Percentiles rank a stretch among this genome's conserved stretches.
phyloP scores from a whole-genome alignment of 2,113 vertebrate species.

The mouse (Mus musculus) region DNA sequence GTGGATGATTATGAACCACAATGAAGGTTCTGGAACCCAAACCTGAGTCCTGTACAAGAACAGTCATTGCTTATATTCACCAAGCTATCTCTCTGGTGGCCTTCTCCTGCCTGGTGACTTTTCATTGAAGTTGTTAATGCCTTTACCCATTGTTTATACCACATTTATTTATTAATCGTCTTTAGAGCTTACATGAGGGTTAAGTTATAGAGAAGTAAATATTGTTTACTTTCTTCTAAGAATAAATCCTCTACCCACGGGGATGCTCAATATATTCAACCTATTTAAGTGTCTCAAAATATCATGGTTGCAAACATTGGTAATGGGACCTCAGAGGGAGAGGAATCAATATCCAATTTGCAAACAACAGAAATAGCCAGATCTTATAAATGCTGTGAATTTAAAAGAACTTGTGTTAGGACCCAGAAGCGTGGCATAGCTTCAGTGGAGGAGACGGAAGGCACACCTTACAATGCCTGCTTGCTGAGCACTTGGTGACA shows the following conservation, averaged over 20 bases:
- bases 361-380: neutral
- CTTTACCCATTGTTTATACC: neutral
- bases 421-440: neutral
- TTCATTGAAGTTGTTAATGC: neutral
- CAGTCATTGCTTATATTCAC: too few relatives aligned
- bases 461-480: neutral
- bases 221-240: neutral
- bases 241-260: neutral
- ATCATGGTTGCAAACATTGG: neutral
- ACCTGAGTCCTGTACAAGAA: neutral
- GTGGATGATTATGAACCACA: neutral
- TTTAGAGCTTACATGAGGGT: neutral
- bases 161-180: conserved; percentile 9
- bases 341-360: conserved; percentile 51
- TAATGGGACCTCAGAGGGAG: neutral
- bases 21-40: neutral
- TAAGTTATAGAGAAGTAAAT: neutral
- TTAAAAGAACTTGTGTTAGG: neutral
- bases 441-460: rapidly evolving
- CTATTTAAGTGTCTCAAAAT: conserved; percentile 6
- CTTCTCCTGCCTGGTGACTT: neutral
- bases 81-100: too few relatives aligned
- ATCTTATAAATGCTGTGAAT: neutral
- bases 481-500: neutral
- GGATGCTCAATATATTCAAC: neutral